A percentile compares a stretch with the other conserved stretches of the same genome.
These are phyloP conservation scores for Margarornis squamiger DNA, from an alignment of 2,797 vertebrate species.

Conservation along the genomic window DNA sequence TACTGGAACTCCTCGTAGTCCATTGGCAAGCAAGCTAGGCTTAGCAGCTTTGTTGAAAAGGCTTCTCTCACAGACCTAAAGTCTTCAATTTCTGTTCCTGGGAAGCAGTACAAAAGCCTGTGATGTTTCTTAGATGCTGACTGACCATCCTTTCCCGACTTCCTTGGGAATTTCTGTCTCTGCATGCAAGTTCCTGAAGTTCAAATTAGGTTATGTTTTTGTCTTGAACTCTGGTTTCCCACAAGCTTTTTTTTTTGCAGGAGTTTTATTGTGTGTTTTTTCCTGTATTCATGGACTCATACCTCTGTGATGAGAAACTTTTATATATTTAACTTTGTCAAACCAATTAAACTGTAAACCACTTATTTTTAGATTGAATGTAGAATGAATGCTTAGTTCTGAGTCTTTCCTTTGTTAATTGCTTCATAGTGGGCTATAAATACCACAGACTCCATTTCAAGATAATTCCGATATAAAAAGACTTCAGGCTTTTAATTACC, in stretches of 20 bases:
- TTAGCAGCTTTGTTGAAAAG: neutral
- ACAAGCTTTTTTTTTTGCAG: neutral
- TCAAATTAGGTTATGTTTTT: conserved; percentile 58
- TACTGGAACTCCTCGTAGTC: neutral
- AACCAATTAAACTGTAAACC: conserved; percentile 1
- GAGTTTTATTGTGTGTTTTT: conserved; percentile 1
- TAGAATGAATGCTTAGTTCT: neutral
- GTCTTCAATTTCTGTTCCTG: conserved; percentile 18
- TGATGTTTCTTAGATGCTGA: conserved; percentile 24
- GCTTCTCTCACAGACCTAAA: neutral
- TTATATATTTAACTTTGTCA: conserved; percentile 8
- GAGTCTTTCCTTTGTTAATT: neutral
- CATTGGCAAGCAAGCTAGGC: neutral
- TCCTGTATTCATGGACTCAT: neutral
- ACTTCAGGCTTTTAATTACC: conserved; percentile 5
- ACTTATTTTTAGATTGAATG: conserved; percentile 19
- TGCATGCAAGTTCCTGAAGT: conserved; percentile 33
- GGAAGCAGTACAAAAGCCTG: conserved; percentile 38
- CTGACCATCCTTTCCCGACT: neutral
- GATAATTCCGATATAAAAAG: conserved; percentile 13
- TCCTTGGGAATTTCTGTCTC: conserved; percentile 43
- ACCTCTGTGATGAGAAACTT: conserved; percentile 15
- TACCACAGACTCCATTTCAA: neutral
- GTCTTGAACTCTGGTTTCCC: conserved; percentile 36
- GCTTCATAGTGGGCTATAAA: conserved; percentile 1